phyloP scores from a whole-genome alignment of 92 coral and sea anemone genomes.

The Siderastrea radians region DNA sequence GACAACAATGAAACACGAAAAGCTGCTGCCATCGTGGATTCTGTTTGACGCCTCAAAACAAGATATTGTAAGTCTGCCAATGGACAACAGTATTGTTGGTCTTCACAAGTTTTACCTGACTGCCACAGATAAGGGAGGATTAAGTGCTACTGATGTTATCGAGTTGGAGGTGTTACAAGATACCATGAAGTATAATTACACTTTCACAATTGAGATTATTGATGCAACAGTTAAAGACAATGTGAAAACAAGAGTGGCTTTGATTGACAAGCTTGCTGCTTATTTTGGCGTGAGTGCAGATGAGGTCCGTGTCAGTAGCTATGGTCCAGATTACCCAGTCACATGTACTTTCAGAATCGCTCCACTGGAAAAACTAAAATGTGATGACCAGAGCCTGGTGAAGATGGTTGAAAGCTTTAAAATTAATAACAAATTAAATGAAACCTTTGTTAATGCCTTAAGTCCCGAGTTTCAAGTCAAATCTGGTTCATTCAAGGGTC shows the following conservation, averaged over 20 bases:
- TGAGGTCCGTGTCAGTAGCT: conserved; percentile 63
- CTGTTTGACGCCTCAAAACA: conserved; percentile 46
- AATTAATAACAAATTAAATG: conserved; percentile 46
- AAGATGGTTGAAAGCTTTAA: conserved; percentile 50
- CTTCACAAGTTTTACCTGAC: conserved; percentile 64
- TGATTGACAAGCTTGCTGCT: conserved; percentile 69
- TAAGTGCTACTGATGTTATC: conserved; percentile 51
- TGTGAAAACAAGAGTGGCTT: conserved; percentile 57
- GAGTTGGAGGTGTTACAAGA: conserved; percentile 68
- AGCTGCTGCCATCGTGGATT: conserved; percentile 65
- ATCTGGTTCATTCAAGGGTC: conserved; percentile 58
- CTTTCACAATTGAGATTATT: conserved; percentile 60
- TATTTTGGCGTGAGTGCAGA: conserved; percentile 66
- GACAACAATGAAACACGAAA: conserved; percentile 39
- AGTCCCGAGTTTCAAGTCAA: conserved; percentile 72
- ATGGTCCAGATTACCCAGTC: conserved; percentile 37
- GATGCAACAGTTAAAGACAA: conserved; percentile 48
- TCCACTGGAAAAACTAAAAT: conserved; percentile 61
- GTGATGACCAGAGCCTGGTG: conserved; percentile 52
- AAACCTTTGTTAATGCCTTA: conserved; percentile 53
- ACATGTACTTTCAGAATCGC: conserved; percentile 69
- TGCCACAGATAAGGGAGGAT: conserved; percentile 78
- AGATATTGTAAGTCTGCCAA: conserved; percentile 64
- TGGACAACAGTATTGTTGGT: conserved; percentile 36
- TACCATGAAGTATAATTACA: conserved; percentile 56